A percentile compares a stretch with the other conserved stretches of the same genome.
These are phyloP conservation scores for Chrosomus eos DNA, from an alignment of 2,797 vertebrate species.

Conservation along the genomic window DNA sequence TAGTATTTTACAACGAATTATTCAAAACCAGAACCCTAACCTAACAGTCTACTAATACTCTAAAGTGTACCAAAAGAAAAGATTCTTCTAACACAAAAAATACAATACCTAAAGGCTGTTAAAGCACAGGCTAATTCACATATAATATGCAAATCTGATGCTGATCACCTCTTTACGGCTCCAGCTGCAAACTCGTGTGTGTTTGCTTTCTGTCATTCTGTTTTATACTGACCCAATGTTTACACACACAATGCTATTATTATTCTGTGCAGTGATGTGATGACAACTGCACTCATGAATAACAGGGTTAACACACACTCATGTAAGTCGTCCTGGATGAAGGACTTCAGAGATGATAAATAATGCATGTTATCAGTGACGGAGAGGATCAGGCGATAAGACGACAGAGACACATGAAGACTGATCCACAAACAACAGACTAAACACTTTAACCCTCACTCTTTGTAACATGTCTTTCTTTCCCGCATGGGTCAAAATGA, in stretches of 20 bases:
- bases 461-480: too few species aligned
- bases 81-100: too few species aligned
- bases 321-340: slow-evolving; percentile 62
- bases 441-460: not conserved
- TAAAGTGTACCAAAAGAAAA: too few species aligned
- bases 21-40: too few species aligned
- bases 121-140: too few species aligned
- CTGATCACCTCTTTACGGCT: not conserved
- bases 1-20: too few species aligned
- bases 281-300: not conserved
- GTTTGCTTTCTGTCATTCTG: too few species aligned
- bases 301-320: slow-evolving; percentile 32
- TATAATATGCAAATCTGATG: too few species aligned
- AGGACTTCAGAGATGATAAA: slow-evolving; percentile 50
- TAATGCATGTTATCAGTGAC: slow-evolving; percentile 35
- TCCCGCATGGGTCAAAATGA: too few species aligned
- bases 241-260: not conserved
- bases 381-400: not conserved
- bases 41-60: too few species aligned
- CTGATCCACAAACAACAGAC: not conserved
- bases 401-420: slow-evolving; percentile 28
- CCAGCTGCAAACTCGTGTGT: not conserved
- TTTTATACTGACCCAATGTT: not conserved
- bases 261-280: not conserved
- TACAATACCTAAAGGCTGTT: too few species aligned